Evolutionary conservation across 1,140 invertebrate genomes (phyloP), one percentile per base, ranked within the genome.

Genomic region (Drosophila setifemur): DNA sequence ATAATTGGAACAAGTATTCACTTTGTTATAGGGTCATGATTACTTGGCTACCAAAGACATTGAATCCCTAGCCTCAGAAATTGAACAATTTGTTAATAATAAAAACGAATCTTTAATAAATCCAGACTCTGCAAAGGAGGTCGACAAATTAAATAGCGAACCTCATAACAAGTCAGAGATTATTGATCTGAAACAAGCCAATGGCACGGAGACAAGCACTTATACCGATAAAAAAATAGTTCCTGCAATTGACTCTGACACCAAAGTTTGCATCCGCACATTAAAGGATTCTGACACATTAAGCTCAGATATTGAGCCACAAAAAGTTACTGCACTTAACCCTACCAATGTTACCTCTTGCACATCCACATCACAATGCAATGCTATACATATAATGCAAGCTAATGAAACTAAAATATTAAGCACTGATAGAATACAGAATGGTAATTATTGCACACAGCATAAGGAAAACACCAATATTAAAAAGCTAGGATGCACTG

Each of bases 81-180:
- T 90, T 49, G 77, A 90, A 72, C 54, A 63, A 28, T 90, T 88
- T 70, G 89, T 90, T 14, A 74, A 78, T 55, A 53, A 67, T 25
- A 45, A 70, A 31, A 60, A 63, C 53, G 74, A 85, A 26, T 42
- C 47, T 28, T 57, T 42, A 25, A 44, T 35, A 26, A 69, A 44
- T 44, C 31, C 21, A 16, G 31, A 21, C 16, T 14, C 25, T 14
- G 2, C n/a, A 8, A 40, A 19, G 42, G 31, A 37, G 49, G 5
- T 18, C 9, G 33, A 37, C 8, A 61, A 31, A 29, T 19, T 42
- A 31, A 26, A 44, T 39, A 48, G 4, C n/a, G 53, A 61, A 44
- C 21, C 9, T n/a, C 19, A 26, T 26, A 52, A 23, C 35, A 26
- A n/a, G n/a, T 14, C 11, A 25, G 26, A 14, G 23, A 26, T 6